Percentiles rank a stretch among this genome's conserved stretches.
phyloP scores from a whole-genome alignment of 1,140 invertebrate genomes.

The Drosophila tani region DNA sequence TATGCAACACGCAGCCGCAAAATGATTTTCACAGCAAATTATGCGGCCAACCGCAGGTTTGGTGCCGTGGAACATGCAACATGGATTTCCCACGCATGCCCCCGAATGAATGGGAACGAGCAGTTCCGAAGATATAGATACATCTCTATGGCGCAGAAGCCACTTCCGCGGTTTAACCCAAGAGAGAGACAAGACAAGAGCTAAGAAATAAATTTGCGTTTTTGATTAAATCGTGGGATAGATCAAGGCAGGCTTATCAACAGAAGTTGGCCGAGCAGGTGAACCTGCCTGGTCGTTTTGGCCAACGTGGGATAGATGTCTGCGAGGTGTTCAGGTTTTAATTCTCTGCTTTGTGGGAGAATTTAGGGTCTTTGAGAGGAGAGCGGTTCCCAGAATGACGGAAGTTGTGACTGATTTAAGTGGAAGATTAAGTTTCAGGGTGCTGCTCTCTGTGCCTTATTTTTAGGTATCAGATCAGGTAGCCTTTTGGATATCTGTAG shows the following conservation, averaged over 20 bases:
- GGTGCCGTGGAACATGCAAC: conserved; percentile 58
- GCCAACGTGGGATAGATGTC: conserved; percentile 51
- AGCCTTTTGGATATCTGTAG: background rate
- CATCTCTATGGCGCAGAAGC: conserved; percentile 36
- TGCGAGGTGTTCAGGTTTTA: conserved; percentile 10
- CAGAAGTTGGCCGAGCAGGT: conserved; percentile 36
- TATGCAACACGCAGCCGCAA: conserved; percentile 79
- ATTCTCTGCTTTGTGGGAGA: conserved; percentile 11
- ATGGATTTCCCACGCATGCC: conserved; percentile 75
- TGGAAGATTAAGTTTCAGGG: background rate
- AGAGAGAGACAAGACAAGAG: conserved; percentile 19
- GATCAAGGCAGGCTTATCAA: conserved; percentile 65
- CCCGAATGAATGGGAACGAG: conserved; percentile 60
- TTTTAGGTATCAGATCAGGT: background rate
- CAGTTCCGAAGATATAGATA: conserved; percentile 12
- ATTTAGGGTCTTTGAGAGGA: background rate
- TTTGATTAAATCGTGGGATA: conserved; percentile 84
- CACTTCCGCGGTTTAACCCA: conserved; percentile 59
- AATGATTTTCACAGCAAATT: conserved; percentile 81
- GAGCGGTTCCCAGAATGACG: conserved; percentile 17
- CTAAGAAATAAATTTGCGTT: conserved; percentile 68
- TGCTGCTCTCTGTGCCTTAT: background rate
- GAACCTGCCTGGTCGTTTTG: conserved; percentile 24
- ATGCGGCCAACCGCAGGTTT: conserved; percentile 75
- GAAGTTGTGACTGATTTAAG: conserved; percentile 26